A percentile compares a stretch with the other conserved stretches of the same genome.
Evolutionary conservation across 2,888 invertebrate genomes (phyloP).

Genomic region (Morpho helenor): DNA sequence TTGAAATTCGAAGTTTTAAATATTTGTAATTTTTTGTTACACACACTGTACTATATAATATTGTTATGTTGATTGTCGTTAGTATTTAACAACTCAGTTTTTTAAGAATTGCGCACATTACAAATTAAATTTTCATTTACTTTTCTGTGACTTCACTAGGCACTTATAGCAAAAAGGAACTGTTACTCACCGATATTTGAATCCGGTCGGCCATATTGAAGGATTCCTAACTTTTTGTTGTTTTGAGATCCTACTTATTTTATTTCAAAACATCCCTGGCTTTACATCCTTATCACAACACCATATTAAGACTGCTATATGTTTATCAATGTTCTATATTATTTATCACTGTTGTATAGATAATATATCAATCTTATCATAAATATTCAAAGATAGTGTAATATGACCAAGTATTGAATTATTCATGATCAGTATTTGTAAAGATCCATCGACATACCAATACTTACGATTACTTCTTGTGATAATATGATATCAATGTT

Average conservation of each 20-base stretch:
- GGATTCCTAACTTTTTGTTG: constrained; percentile 11
- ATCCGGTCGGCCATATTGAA: constrained; percentile 56
- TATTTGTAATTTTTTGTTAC: no score
- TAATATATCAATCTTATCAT: constrained; percentile 33
- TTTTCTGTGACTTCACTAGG: no score
- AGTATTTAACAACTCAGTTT: no score
- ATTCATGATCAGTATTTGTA: constrained; percentile 15
- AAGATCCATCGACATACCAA: neutral
- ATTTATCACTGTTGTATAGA: constrained; percentile 54
- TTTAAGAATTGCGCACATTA: no score
- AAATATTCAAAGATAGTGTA: constrained; percentile 48
- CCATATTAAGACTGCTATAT: constrained; percentile 44
- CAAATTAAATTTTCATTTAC: no score
- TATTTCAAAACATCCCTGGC: constrained; percentile 31
- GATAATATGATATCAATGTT: no score
- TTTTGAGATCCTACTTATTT: constrained; percentile 51
- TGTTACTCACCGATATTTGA: constrained; percentile 57
- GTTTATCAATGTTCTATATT: constrained; percentile 54
- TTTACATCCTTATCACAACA: constrained; percentile 40
- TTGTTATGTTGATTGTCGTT: no score
- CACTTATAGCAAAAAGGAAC: neutral
- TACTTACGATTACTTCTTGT: no score
- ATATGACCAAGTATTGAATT: constrained; percentile 21
- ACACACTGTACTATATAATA: no score
- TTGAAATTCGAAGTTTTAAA: no score